These are phyloP conservation scores for Lasioglossum lativentre DNA, from an alignment of 2,888 invertebrate species.

Conservation along the genomic window DNA sequence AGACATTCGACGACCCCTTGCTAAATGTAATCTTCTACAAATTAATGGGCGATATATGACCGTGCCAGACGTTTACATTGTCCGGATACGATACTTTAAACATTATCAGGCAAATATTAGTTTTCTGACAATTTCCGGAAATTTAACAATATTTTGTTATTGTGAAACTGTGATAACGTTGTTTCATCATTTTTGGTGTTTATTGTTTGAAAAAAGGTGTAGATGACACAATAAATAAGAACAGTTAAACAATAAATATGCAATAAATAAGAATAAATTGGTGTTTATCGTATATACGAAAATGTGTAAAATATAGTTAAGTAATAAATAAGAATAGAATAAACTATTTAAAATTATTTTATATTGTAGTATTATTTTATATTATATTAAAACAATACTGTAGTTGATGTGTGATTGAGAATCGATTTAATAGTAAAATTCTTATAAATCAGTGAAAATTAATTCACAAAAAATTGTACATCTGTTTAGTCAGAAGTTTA, in stretches of 20 bases:
- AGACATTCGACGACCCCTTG: slow-evolving; percentile 1
- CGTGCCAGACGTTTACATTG: not conserved
- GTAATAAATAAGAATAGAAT: not conserved
- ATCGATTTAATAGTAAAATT: too few relatives aligned
- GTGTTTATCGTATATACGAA: too few relatives aligned
- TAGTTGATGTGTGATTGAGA: too few relatives aligned
- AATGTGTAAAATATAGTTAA: not conserved
- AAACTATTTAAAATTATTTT: not conserved
- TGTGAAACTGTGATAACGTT: not conserved
- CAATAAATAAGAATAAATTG: not conserved
- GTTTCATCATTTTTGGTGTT: not conserved
- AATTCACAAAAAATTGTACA: too few relatives aligned
- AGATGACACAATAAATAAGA: too few relatives aligned
- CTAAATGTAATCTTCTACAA: slow-evolving; percentile 8
- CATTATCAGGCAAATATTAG: not conserved
- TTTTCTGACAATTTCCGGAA: not conserved
- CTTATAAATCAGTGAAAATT: too few relatives aligned
- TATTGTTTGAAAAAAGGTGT: not conserved
- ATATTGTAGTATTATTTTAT: too few relatives aligned
- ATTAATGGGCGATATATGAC: not conserved
- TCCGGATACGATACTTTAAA: not conserved
- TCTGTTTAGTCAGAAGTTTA: too few relatives aligned
- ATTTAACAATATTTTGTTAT: not conserved
- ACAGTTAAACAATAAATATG: not conserved
- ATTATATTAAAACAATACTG: too few relatives aligned